These are phyloP conservation scores for Ceriagrion tenellum DNA, from an alignment of 2,888 invertebrate species.

Conservation along the genomic window DNA sequence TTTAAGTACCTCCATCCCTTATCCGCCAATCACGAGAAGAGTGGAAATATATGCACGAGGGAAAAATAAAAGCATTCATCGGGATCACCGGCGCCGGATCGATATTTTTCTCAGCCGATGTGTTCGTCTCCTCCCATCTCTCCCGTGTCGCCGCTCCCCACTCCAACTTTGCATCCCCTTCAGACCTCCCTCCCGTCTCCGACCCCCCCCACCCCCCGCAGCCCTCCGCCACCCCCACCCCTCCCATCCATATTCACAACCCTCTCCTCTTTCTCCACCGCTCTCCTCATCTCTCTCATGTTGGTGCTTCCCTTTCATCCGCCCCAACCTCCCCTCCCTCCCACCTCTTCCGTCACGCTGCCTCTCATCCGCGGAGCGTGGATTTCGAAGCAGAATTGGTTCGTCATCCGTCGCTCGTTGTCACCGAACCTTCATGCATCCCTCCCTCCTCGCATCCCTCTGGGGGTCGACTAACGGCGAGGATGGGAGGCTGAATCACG, in stretches of 20 bases:
- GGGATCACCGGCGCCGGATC: background rate
- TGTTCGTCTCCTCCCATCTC: background rate
- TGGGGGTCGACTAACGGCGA: background rate
- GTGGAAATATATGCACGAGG: background rate
- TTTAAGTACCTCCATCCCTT: background rate
- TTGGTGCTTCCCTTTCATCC: background rate
- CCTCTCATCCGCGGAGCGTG: background rate
- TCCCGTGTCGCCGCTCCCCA: background rate
- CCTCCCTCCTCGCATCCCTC: background rate
- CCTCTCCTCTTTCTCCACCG: background rate
- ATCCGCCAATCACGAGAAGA: background rate
- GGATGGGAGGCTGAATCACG: constrained; percentile 44
- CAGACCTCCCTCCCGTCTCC: no score
- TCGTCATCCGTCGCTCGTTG: constrained; percentile 11
- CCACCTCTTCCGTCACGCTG: background rate
- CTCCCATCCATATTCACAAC: background rate
- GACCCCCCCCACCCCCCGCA: no score
- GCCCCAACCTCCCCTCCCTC: background rate
- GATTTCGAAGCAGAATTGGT: constrained; percentile 2
- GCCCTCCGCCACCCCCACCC: no score
- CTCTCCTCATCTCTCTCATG: background rate
- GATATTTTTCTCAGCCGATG: background rate
- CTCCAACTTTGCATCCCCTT: no score
- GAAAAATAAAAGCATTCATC: background rate
- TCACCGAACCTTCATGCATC: no score